Conservation (phyloP, 2,888 invertebrate species). For the Dicyrtomina minuta region DNA sequence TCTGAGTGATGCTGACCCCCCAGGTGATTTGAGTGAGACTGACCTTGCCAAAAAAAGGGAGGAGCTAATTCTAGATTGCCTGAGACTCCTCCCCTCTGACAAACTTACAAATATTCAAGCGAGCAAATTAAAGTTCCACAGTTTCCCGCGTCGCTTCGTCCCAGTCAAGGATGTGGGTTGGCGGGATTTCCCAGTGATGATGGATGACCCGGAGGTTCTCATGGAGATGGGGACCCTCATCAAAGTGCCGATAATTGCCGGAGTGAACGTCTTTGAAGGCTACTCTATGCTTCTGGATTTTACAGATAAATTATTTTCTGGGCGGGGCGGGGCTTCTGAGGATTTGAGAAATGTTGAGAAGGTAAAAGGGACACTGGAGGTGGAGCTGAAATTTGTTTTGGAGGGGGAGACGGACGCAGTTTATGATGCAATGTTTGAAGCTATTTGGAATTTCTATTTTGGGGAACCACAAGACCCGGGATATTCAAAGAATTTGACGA, state of each 20-base stretch:
- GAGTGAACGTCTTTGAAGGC: constrained; percentile 46
- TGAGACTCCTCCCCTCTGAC: constrained; percentile 36
- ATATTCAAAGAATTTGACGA: constrained; percentile 27
- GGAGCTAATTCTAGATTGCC: constrained; percentile 35
- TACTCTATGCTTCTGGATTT: constrained; percentile 48
- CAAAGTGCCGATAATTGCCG: constrained; percentile 45
- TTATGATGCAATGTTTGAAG: constrained; percentile 43
- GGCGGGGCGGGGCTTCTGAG: too few species aligned
- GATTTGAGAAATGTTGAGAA: constrained; percentile 28
- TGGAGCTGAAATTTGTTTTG: constrained; percentile 38
- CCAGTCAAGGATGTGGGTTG: constrained; percentile 44
- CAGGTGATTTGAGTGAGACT: constrained; percentile 25
- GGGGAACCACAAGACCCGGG: constrained; percentile 24
- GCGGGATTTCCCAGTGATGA: constrained; percentile 33
- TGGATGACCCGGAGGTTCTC: constrained; percentile 36
- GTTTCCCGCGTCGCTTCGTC: constrained; percentile 40
- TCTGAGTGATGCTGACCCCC: background rate
- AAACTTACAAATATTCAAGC: constrained; percentile 40
- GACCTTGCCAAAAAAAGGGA: constrained; percentile 1
- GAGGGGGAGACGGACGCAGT: constrained; percentile 33
- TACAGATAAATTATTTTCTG: constrained; percentile 17
- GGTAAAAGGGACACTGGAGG: constrained; percentile 29
- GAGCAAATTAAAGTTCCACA: constrained; percentile 39
- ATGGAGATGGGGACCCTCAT: constrained; percentile 39
- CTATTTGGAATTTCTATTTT: constrained; percentile 51